Percentiles rank a stretch among this genome's conserved stretches.
Evolutionary conservation across 1,140 invertebrate species (phyloP).

Genomic region (Copidosoma floridanum): DNA sequence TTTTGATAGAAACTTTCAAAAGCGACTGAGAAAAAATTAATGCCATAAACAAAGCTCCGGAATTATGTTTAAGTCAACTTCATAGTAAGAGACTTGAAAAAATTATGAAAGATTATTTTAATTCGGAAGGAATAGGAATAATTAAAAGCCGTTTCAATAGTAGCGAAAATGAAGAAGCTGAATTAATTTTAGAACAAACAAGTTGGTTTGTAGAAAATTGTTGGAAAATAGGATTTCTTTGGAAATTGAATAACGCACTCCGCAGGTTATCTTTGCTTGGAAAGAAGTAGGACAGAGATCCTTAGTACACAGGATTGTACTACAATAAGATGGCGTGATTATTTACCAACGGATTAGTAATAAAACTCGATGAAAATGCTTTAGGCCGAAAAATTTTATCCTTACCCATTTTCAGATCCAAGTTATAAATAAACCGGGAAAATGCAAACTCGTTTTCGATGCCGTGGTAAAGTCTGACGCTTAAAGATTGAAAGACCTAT

Average conservation of each 20-base stretch:
- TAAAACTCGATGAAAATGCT: not conserved
- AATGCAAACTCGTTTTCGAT: slow-evolving; percentile 37
- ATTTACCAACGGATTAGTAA: slow-evolving; percentile 23
- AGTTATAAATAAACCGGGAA: slow-evolving; percentile 34
- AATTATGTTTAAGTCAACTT: too few species aligned
- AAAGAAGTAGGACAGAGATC: slow-evolving; percentile 5
- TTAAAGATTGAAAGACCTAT: too few species aligned
- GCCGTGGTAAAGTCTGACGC: too few species aligned
- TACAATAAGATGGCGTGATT: slow-evolving; percentile 18
- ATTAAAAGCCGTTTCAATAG: not conserved
- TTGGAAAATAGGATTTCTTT: slow-evolving; percentile 27
- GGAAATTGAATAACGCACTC: slow-evolving; percentile 5
- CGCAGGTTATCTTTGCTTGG: slow-evolving; percentile 9
- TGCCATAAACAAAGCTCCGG: too few species aligned
- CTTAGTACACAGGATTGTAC: slow-evolving; percentile 9
- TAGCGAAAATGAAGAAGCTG: not conserved
- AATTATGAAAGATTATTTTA: slow-evolving; percentile 1
- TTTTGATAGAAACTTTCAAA: too few species aligned
- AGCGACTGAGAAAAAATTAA: too few species aligned
- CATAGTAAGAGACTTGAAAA: too few species aligned
- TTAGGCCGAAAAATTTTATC: slow-evolving; percentile 12
- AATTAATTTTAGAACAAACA: not conserved
- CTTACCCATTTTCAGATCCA: slow-evolving; percentile 38
- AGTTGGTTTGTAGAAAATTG: not conserved
- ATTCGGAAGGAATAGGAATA: not conserved